Base-by-base conservation (phyloP, 2,888 invertebrate species). In the Netelia fuscicornis region DNA sequence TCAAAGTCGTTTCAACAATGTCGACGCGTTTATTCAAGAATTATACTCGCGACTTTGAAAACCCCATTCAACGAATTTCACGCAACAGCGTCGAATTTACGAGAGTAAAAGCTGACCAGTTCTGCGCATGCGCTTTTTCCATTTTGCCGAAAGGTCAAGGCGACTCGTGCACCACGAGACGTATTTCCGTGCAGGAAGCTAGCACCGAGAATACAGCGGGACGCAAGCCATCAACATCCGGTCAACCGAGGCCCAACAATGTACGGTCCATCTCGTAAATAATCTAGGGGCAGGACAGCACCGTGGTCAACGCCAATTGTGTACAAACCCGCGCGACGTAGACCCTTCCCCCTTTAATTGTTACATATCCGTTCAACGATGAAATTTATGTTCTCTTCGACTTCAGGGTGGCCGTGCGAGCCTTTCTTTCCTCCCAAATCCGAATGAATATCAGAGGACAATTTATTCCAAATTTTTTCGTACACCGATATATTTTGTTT, bases 211-310 rank as follows among this genome's bases (percentile, higher is more conserved):
- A 80, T 58, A 44, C 65, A 79, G 70, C 74, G 54, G 80, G 72
- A 80, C 82, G 74, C 58, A 70, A 79, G 60, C 83, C 71, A 84
- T 20, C 62, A 48, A 81, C 75, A 77, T 74, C 25, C 74, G 84
- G 71, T 56, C 74, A 52, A 13, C 42, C 23, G 70, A 79, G 44
- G 74, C 79, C 67, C 70, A 83, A 91, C 91, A 91, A 91, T 91
- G 81, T 84, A 85, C 72, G 30, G 67, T 84, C 83, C 87, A 84
- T 86, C 89, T 87, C 88, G 90, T 91, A 90, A 90, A 90, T 88
- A 90, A 89, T 87, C 85, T 87, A 86, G 65, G 84, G 89, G 65
- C 86, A 79, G 83, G 81, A 85, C 83, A 68, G 79, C 65, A 82
- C 58, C 82, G 74, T 65, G 79, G 82, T 80, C 85, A 72, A 85